A percentile compares a stretch with the other conserved stretches of the same genome.
Evolutionary conservation across 2,797 vertebrate genomes (phyloP).

Genomic region (Phoxinus dragarum): DNA sequence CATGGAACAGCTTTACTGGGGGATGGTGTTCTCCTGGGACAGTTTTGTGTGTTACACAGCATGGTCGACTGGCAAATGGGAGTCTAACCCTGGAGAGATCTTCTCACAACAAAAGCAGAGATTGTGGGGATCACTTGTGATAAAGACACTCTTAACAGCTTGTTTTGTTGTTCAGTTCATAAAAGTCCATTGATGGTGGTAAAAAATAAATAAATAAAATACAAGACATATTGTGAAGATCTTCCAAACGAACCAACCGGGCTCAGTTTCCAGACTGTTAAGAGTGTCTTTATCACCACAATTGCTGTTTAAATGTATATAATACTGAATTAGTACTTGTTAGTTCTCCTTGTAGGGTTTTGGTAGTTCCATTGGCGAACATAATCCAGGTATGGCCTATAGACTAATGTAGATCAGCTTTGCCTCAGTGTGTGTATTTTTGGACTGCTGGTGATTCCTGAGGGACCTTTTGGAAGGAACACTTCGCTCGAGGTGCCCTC

Average conservation of each 20-base stretch:
- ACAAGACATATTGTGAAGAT: not conserved
- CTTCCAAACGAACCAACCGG: constrained; percentile 3
- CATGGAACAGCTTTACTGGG: constrained; percentile 65
- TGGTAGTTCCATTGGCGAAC: not conserved
- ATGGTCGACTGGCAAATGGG: constrained; percentile 57
- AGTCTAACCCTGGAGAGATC: constrained; percentile 58
- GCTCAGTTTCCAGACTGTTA: not conserved
- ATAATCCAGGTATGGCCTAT: constrained; percentile 25
- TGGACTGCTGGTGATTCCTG: constrained; percentile 58
- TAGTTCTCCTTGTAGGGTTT: constrained; percentile 7
- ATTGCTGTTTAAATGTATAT: not conserved
- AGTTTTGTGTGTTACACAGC: constrained; percentile 62
- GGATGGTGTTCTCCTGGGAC: constrained; percentile 63
- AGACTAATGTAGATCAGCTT: constrained; percentile 45
- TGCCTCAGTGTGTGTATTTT: constrained; percentile 61
- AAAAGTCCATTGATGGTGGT: constrained; percentile 18
- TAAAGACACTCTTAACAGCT: constrained; percentile 37
- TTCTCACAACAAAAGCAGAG: constrained; percentile 55
- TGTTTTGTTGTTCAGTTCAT: constrained; percentile 23
- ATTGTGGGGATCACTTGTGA: constrained; percentile 34
- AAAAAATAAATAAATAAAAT: constrained; percentile 23
- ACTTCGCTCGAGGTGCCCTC: constrained; percentile 57
- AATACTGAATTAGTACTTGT: not conserved
- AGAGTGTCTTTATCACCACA: not conserved
- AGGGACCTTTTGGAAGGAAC: constrained; percentile 59